Evolutionary conservation across 2,888 invertebrate genomes (phyloP).

Genomic region (Xylocampa areola): DNA sequence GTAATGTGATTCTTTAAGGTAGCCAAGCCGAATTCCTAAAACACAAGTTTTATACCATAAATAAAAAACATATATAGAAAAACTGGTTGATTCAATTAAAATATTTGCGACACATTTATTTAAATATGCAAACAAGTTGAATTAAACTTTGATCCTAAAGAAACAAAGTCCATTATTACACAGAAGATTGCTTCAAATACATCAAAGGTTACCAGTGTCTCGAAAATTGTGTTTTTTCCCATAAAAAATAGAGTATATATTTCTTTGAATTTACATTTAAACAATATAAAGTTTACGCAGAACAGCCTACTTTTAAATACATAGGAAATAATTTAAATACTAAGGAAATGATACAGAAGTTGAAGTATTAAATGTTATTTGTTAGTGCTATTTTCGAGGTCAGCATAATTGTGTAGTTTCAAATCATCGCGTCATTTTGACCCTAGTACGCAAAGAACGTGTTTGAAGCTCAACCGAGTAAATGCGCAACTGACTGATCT

Average conservation of each 20-base stretch:
- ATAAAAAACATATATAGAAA: neutral
- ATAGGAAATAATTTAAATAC: constrained; percentile 34
- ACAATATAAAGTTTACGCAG: constrained; percentile 25
- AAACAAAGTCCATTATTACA: neutral
- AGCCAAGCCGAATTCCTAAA: neutral
- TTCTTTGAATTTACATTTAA: neutral
- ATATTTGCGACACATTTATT: neutral
- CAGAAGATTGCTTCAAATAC: neutral
- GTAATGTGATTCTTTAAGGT: neutral
- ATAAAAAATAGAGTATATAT: neutral
- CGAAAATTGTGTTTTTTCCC: neutral
- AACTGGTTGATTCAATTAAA: neutral
- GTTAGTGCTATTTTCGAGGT: constrained; percentile 22
- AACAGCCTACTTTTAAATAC: constrained; percentile 17
- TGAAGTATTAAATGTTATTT: neutral
- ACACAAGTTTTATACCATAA: neutral
- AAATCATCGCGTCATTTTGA: no score
- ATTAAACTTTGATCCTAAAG: accelerated
- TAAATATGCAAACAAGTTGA: neutral
- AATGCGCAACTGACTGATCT: no score
- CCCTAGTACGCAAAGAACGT: no score
- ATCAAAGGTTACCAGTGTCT: neutral
- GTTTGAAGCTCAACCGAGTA: no score
- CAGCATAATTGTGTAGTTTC: neutral
- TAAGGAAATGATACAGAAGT: constrained; percentile 12